Conservation (phyloP, 1,140 invertebrate genomes). For the Paracyclopina nana region DNA sequence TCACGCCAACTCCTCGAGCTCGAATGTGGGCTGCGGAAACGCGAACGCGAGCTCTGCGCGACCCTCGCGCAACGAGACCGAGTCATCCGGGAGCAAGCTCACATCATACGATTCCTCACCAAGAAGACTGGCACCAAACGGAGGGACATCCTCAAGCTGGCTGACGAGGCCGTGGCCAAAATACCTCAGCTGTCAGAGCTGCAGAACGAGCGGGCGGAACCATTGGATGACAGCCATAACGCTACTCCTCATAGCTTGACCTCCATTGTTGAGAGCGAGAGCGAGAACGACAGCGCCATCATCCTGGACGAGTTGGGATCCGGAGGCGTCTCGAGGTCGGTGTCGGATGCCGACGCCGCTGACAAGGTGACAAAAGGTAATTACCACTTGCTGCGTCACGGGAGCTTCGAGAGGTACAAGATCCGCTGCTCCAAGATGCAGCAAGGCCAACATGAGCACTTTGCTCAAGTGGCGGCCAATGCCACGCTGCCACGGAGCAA, state of each 20-base stretch:
- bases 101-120: constrained; percentile 7
- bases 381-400: neutral
- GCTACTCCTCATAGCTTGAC: neutral
- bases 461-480: no score
- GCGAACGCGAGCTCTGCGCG: neutral
- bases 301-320: constrained; percentile 8
- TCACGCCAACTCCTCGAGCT: constrained; percentile 6
- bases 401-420: constrained; percentile 1
- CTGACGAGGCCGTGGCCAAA: constrained; percentile 3
- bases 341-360: neutral
- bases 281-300: constrained; percentile 10
- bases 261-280: neutral
- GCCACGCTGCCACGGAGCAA: no score
- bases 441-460: no score
- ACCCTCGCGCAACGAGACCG: constrained; percentile 1
- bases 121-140: neutral
- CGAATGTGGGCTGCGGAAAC: constrained; percentile 1
- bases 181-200: neutral
- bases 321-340: neutral
- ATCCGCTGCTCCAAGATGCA: no score
- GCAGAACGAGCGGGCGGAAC: neutral
- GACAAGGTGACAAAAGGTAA: neutral
- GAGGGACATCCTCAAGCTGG: neutral
- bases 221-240: neutral
- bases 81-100: constrained; percentile 9